These are phyloP conservation scores for Byasa hedistus DNA, from an alignment of 2,888 invertebrate genomes.

Conservation along the genomic window DNA sequence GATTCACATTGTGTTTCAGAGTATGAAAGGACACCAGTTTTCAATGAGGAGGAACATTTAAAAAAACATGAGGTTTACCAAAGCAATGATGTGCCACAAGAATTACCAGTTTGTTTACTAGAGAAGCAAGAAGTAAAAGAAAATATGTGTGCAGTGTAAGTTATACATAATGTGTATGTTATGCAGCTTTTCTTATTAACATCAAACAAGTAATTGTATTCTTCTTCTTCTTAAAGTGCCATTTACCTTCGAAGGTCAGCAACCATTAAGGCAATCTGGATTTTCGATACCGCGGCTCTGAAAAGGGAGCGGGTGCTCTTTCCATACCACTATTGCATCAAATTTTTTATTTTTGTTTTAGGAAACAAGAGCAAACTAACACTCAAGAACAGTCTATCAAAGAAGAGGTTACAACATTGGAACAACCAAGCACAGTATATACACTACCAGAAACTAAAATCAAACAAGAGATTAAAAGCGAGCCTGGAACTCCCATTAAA, in stretches of 20 bases:
- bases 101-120: slow-evolving; percentile 40
- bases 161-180: slow-evolving; percentile 10
- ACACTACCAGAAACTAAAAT: slow-evolving; percentile 17
- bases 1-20: slow-evolving; percentile 42
- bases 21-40: slow-evolving; percentile 48
- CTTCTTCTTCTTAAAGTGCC: too few species aligned
- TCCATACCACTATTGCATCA: too few species aligned
- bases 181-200: not conserved
- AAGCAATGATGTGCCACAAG: slow-evolving; percentile 42
- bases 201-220: not conserved
- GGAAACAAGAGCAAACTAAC: slow-evolving; percentile 29
- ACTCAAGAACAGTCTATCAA: slow-evolving; percentile 31
- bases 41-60: slow-evolving; percentile 52
- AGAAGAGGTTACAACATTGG: slow-evolving; percentile 32
- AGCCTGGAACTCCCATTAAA: slow-evolving; percentile 24
- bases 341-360: slow-evolving; percentile 21
- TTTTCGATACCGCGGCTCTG: too few species aligned
- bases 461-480: slow-evolving; percentile 29
- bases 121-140: slow-evolving; percentile 33
- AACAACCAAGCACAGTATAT: slow-evolving; percentile 31
- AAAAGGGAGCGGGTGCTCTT: too few species aligned
- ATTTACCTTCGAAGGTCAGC: too few species aligned
- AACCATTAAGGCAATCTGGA: too few species aligned
- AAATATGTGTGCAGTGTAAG: slow-evolving; percentile 27
- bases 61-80: slow-evolving; percentile 42